Evolutionary conservation across 2,888 invertebrate species (phyloP).

Genomic region (Clepsis dumicolana): DNA sequence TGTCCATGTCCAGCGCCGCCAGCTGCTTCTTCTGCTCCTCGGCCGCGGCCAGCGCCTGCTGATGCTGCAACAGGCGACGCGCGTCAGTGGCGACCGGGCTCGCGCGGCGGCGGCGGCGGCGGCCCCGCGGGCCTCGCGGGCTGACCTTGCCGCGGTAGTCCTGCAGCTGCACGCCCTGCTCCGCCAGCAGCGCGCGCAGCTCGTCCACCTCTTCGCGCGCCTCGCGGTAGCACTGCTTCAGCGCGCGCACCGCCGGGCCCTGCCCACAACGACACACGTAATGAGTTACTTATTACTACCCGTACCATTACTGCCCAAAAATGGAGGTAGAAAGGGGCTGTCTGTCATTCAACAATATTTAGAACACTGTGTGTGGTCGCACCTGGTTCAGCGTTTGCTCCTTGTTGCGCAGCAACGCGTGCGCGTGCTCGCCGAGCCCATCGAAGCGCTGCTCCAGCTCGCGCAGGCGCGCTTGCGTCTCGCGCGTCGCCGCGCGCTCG

Average conservation of each 20-base stretch:
- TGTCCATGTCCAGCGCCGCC: constrained; percentile 90
- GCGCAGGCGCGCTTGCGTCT: constrained; percentile 71
- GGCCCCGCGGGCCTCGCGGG: constrained; percentile 86
- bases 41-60: constrained; percentile 89
- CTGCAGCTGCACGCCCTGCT: constrained; percentile 88
- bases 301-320: too few species aligned
- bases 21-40: constrained; percentile 90
- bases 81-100: constrained; percentile 61
- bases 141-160: constrained; percentile 90
- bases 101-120: constrained; percentile 72
- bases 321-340: too few species aligned
- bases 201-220: constrained; percentile 86
- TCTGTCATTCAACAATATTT: too few species aligned
- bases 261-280: constrained; percentile 66
- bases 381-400: constrained; percentile 87
- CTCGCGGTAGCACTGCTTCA: constrained; percentile 87
- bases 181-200: constrained; percentile 86
- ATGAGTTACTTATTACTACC: too few species aligned
- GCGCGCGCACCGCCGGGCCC: constrained; percentile 75
- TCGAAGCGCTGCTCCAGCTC: constrained; percentile 74
- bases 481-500: constrained; percentile 86
- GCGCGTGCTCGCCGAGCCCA: constrained; percentile 68
- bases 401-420: constrained; percentile 81
- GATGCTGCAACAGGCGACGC: constrained; percentile 74
- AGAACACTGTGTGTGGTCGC: too few species aligned